Conservation (phyloP, 92 coral and sea anemone genomes). For the Phymanthus crucifer region DNA sequence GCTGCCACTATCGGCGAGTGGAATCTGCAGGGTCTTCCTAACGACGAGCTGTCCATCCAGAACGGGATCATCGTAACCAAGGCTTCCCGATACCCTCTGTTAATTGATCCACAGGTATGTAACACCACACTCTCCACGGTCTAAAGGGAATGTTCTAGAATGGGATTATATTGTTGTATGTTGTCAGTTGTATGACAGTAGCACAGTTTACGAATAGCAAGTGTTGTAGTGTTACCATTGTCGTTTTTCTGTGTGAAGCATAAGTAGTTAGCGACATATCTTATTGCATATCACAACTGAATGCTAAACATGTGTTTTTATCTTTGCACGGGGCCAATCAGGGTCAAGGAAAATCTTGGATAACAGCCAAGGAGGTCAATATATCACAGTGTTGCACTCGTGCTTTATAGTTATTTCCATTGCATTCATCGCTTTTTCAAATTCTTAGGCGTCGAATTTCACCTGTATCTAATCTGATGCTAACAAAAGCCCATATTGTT, state of each 20-base stretch:
- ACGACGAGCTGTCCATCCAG: constrained; percentile 94
- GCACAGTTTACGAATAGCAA: too few relatives aligned
- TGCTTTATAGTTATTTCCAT: background rate
- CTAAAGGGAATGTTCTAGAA: background rate
- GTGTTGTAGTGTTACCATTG: too few relatives aligned
- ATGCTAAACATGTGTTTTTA: background rate
- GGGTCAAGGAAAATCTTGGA: constrained; percentile 48
- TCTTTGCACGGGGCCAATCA: constrained; percentile 12
- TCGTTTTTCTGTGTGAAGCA: too few relatives aligned
- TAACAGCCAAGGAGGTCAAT: constrained; percentile 36
- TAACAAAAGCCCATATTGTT: too few relatives aligned
- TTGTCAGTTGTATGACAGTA: background rate
- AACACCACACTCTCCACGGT: background rate
- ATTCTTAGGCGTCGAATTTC: too few relatives aligned
- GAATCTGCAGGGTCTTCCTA: constrained; percentile 96
- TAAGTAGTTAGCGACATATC: too few relatives aligned
- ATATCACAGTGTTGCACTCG: background rate
- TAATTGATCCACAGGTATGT: constrained; percentile 93
- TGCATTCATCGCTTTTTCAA: background rate
- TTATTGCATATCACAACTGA: too few relatives aligned
- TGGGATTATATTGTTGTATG: background rate
- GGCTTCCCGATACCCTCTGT: constrained; percentile 90
- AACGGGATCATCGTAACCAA: constrained; percentile 98
- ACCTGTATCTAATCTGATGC: too few relatives aligned
- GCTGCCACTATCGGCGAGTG: constrained; percentile 98